Conservation (phyloP, 2,113 vertebrate genomes). For the Proteles cristata region DNA sequence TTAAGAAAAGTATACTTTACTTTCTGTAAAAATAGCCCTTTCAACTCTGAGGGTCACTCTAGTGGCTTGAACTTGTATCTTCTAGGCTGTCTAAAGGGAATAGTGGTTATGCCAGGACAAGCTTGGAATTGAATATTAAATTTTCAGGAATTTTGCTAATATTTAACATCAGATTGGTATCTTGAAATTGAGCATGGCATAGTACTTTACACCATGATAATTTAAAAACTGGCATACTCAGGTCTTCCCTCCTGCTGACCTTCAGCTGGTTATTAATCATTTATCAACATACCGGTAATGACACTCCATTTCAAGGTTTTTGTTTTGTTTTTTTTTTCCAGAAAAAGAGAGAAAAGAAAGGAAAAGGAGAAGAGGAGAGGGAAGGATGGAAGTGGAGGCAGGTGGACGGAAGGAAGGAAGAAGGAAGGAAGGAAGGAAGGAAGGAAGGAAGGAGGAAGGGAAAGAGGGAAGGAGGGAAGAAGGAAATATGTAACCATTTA, state of each 20-base stretch:
- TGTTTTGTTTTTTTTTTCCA: neutral
- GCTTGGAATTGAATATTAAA: neutral
- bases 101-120: neutral
- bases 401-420: neutral
- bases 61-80: neutral
- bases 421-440: too few relatives aligned
- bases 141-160: neutral
- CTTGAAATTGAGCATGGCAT: neutral
- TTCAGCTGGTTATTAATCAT: neutral
- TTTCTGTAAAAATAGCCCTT: neutral
- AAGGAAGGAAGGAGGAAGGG: rapidly evolving
- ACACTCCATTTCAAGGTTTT: neutral
- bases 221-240: neutral
- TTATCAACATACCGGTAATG: neutral
- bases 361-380: neutral
- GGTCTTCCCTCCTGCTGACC: neutral
- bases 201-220: neutral
- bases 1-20: neutral
- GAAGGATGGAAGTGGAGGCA: neutral
- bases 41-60: neutral
- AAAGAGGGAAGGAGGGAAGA: neutral
- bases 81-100: neutral
- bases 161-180: neutral
- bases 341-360: neutral
- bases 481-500: neutral